Evolutionary conservation across 1,140 invertebrate species (phyloP).

Genomic region (Rhagoletis zephyria): DNA sequence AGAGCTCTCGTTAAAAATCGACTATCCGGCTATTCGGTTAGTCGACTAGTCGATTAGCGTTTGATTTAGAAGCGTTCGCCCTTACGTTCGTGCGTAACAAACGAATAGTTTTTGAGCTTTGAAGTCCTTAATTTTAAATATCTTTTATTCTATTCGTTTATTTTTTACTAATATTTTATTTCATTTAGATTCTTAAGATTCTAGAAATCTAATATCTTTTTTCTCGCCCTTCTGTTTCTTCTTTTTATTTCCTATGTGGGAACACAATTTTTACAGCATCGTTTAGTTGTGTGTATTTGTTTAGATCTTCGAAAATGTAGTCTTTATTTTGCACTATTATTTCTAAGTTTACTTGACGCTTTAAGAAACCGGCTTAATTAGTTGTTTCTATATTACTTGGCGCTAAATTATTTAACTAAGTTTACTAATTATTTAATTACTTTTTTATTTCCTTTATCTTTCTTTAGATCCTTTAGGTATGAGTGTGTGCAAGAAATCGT

Average conservation of each 20-base stretch:
- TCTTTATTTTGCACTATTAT: slow-evolving; percentile 4
- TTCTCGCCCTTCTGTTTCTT: neutral
- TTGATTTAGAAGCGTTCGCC: neutral
- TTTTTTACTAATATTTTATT: neutral
- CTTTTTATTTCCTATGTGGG: slow-evolving; percentile 33
- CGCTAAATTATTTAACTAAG: neutral
- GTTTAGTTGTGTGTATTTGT: slow-evolving; percentile 6
- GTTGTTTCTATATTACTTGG: neutral
- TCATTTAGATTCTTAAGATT: neutral
- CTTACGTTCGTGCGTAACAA: neutral
- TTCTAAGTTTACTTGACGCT: neutral
- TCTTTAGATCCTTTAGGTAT: neutral
- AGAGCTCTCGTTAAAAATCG: too few relatives aligned
- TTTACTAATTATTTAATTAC: neutral
- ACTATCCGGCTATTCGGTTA: too few relatives aligned
- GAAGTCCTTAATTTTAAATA: neutral
- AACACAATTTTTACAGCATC: slow-evolving; percentile 52
- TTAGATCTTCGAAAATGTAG: neutral
- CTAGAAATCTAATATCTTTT: neutral
- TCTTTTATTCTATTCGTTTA: too few relatives aligned
- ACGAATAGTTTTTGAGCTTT: neutral
- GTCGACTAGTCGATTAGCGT: too few relatives aligned
- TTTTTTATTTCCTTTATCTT: neutral
- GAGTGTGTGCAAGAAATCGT: slow-evolving; percentile 9
- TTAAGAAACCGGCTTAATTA: slow-evolving; percentile 29